These are phyloP conservation scores for Chloropsis cyanopogon DNA, from an alignment of 2,113 vertebrate species.

Conservation along the genomic window DNA sequence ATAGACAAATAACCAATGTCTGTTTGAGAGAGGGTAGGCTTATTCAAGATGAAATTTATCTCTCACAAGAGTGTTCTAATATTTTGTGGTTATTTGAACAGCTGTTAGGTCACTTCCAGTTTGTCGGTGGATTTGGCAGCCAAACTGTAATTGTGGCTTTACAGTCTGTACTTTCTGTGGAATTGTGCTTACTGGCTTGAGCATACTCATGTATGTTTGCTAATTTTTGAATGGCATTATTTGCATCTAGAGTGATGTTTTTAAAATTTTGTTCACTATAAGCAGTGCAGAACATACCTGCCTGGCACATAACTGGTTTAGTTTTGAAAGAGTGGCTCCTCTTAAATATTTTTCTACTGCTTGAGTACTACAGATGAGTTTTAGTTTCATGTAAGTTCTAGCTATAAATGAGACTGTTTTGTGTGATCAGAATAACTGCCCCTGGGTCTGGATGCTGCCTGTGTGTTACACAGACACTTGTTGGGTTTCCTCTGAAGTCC, in stretches of 20 bases:
- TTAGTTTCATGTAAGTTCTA: neutral
- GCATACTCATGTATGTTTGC: neutral
- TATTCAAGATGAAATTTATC: slow-evolving; percentile 66
- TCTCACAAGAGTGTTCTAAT: slow-evolving; percentile 64
- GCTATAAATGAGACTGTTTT: neutral
- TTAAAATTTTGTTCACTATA: neutral
- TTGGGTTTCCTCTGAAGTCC: neutral
- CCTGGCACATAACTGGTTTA: rapidly evolving
- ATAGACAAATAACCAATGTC: slow-evolving; percentile 59
- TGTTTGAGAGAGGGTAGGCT: slow-evolving; percentile 38
- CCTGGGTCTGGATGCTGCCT: neutral
- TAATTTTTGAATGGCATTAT: neutral
- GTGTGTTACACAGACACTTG: rapidly evolving
- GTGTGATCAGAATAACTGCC: neutral
- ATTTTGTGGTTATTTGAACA: slow-evolving; percentile 74
- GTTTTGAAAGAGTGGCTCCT: neutral
- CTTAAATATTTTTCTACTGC: neutral
- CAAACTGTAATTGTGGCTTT: slow-evolving; percentile 46
- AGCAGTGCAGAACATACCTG: neutral
- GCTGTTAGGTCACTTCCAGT: slow-evolving; percentile 70
- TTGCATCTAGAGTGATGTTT: neutral
- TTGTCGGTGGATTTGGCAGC: slow-evolving; percentile 65
- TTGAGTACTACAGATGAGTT: neutral
- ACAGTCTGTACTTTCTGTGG: neutral
- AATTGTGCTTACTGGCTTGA: slow-evolving; percentile 19